Percentiles rank a stretch among this genome's conserved stretches.
phyloP scores from a whole-genome alignment of 2,113 vertebrate genomes.

The Trogon surrucura region DNA sequence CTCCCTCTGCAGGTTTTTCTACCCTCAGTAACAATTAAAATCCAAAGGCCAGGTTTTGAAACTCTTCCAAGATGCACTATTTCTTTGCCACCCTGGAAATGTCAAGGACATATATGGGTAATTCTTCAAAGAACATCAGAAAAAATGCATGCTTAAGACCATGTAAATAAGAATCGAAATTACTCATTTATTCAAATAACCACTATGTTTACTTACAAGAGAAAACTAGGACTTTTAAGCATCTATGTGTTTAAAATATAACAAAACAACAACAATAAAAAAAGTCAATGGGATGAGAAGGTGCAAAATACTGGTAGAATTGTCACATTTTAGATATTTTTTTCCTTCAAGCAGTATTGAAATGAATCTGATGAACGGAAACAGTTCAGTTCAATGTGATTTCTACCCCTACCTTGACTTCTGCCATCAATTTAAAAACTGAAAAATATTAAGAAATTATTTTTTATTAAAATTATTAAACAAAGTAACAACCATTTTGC shows the following conservation, averaged over 20 bases:
- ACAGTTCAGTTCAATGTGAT: neutral
- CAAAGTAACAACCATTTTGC: neutral
- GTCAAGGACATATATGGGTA: conserved; percentile 2
- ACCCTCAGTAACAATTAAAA: conserved; percentile 59
- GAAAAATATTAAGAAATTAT: neutral
- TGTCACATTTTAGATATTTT: neutral
- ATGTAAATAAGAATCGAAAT: conserved; percentile 15
- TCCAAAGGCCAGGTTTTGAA: neutral
- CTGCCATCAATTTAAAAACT: neutral
- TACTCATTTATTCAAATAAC: conserved; percentile 32
- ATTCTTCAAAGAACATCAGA: conserved; percentile 26
- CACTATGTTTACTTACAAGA: neutral
- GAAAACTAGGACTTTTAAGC: neutral
- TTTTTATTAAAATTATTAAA: neutral
- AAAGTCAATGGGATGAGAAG: neutral
- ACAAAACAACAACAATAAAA: no score
- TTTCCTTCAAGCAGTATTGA: neutral
- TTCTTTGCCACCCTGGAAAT: conserved; percentile 27
- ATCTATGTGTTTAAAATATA: neutral
- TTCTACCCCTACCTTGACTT: neutral
- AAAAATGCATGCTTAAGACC: neutral
- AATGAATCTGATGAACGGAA: neutral
- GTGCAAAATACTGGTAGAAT: neutral
- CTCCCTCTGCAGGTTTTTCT: neutral
- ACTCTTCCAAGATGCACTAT: neutral